A percentile compares a stretch with the other conserved stretches of the same genome.
Evolutionary conservation across 2,113 vertebrate species (phyloP).

Genomic region (Leptodactylus fuscus): DNA sequence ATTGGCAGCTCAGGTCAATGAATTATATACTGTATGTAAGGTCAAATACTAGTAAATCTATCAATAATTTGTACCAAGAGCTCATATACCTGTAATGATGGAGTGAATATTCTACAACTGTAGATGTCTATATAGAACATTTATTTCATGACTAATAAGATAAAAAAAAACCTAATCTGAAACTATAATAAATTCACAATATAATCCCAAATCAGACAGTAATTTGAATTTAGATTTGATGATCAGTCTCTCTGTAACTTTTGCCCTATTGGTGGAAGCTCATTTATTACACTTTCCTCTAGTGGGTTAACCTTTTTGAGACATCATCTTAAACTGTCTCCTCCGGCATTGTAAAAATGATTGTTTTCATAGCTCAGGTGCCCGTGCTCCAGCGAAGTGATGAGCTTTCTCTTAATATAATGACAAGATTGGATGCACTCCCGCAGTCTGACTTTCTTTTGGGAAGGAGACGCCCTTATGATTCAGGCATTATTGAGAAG

Average conservation of each 20-base stretch:
- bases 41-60: not conserved
- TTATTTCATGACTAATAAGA: not conserved
- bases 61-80: not conserved
- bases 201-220: not conserved
- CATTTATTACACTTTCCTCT: slow-evolving; percentile 38
- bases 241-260: not conserved
- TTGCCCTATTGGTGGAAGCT: slow-evolving; percentile 31
- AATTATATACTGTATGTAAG: too few species aligned
- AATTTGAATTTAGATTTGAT: slow-evolving; percentile 24
- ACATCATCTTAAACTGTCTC: slow-evolving; percentile 34
- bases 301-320: slow-evolving; percentile 30
- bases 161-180: not conserved
- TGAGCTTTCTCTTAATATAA: slow-evolving; percentile 38
- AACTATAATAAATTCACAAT: not conserved
- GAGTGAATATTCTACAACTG: not conserved
- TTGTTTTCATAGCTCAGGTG: slow-evolving; percentile 28
- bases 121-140: not conserved
- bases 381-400: slow-evolving; percentile 19
- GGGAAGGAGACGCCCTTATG: slow-evolving; percentile 24
- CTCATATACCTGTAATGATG: not conserved
- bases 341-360: slow-evolving; percentile 32
- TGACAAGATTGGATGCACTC: slow-evolving; percentile 32
- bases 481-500: slow-evolving; percentile 27
- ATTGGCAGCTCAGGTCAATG: not conserved
- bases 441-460: slow-evolving; percentile 17